Conservation (phyloP, 2,113 vertebrate species). For the Embiotoca jacksoni region DNA sequence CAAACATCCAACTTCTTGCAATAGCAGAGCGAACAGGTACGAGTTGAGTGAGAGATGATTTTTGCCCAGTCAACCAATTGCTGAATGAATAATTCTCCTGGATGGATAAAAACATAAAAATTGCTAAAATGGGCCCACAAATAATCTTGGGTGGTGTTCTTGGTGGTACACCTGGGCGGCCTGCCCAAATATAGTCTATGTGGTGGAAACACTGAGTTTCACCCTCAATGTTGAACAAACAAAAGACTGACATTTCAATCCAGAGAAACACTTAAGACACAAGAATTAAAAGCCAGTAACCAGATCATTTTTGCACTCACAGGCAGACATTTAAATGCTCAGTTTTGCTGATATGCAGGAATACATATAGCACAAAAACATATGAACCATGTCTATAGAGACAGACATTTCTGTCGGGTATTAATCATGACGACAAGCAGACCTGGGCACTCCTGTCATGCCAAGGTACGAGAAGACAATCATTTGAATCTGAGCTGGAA, state of each 20-base stretch:
- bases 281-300: background rate
- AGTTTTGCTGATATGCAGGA: background rate
- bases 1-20: no score
- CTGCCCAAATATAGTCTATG: no score
- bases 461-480: constrained; percentile 9
- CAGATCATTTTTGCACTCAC: background rate
- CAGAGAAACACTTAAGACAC: background rate
- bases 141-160: no score
- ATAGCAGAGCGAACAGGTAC: no score
- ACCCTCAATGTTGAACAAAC: background rate
- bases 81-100: no score
- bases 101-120: no score
- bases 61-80: no score
- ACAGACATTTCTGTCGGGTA: background rate
- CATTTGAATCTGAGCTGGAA: constrained; percentile 10
- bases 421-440: background rate
- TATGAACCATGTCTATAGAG: constrained; percentile 6
- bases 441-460: constrained; percentile 13
- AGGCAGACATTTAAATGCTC: background rate
- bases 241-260: background rate
- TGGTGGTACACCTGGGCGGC: no score
- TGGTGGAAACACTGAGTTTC: background rate
- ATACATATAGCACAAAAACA: background rate
- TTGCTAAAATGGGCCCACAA: no score
- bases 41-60: no score